Percentiles rank a stretch among this genome's conserved stretches.
Evolutionary conservation across 2,888 invertebrate species (phyloP).

Genomic region (Mesoligia furuncula): DNA sequence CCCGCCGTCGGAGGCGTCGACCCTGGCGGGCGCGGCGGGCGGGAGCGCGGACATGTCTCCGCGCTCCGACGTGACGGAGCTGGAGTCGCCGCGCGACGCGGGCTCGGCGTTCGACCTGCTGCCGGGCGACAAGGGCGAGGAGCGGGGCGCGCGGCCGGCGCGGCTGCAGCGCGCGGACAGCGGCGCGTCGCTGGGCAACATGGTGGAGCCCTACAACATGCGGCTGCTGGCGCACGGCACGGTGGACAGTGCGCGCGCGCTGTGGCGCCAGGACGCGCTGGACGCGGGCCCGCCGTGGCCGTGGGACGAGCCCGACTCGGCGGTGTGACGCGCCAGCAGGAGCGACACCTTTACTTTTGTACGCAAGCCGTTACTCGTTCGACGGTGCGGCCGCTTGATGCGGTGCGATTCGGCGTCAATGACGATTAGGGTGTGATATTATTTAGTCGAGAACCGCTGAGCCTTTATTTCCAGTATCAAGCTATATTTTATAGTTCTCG

Average conservation of each 20-base stretch:
- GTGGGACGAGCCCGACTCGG: constrained; percentile 88
- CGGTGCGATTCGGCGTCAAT: constrained; percentile 19
- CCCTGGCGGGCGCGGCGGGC: constrained; percentile 71
- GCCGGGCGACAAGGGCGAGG: constrained; percentile 75
- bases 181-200: constrained; percentile 78
- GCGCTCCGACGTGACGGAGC: constrained; percentile 84
- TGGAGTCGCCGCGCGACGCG: constrained; percentile 80
- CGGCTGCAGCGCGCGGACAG: constrained; percentile 74
- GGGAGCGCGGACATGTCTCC: constrained; percentile 81
- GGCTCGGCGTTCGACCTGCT: constrained; percentile 77
- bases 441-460: constrained; percentile 47
- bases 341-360: constrained; percentile 7
- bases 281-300: constrained; percentile 87
- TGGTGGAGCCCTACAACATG: constrained; percentile 87
- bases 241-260: constrained; percentile 79
- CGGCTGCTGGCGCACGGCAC: constrained; percentile 82
- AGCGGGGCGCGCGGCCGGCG: constrained; percentile 46
- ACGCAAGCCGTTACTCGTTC: constrained; percentile 15
- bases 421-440: constrained; percentile 40
- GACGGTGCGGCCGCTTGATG: constrained; percentile 20
- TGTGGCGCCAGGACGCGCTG: constrained; percentile 89
- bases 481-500: constrained; percentile 50
- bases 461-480: constrained; percentile 57
- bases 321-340: constrained; percentile 77
- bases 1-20: constrained; percentile 65